Percentiles rank a stretch among this genome's conserved stretches.
phyloP scores from a whole-genome alignment of 2,113 vertebrate species.

The Thunnus maccoyii region DNA sequence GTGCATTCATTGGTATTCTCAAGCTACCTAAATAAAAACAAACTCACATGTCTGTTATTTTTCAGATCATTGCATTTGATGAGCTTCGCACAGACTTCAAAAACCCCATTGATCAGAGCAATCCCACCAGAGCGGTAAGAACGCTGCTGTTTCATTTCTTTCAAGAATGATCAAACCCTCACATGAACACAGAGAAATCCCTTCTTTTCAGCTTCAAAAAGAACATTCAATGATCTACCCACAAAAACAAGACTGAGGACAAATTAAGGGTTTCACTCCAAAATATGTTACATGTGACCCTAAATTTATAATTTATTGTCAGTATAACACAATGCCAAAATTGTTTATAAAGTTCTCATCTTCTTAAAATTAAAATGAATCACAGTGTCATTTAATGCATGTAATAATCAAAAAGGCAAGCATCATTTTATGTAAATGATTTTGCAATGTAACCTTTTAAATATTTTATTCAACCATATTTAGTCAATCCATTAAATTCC shows the following conservation, averaged over 20 bases:
- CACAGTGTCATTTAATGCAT: neutral
- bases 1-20: neutral
- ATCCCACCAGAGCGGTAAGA: constrained; percentile 96
- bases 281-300: neutral
- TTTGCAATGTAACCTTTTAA: neutral
- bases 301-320: neutral
- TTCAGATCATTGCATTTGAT: constrained; percentile 98
- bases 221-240: constrained; percentile 11
- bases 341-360: neutral
- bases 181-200: constrained; percentile 25
- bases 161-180: constrained; percentile 52
- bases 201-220: constrained; percentile 15
- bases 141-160: constrained; percentile 49
- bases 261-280: constrained; percentile 1
- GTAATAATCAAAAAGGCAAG: neutral
- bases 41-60: constrained; percentile 45
- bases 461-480: constrained; percentile 17
- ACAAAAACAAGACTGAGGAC: neutral
- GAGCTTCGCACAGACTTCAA: constrained; percentile 98
- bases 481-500: constrained; percentile 16
- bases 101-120: constrained; percentile 98
- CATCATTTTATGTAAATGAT: constrained; percentile 21
- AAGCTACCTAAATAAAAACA: constrained; percentile 16
- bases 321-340: neutral
- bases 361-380: neutral